Percentiles rank a stretch among this genome's conserved stretches.
phyloP scores from a whole-genome alignment of 1,140 invertebrate species.

The Zaprionus davidi region DNA sequence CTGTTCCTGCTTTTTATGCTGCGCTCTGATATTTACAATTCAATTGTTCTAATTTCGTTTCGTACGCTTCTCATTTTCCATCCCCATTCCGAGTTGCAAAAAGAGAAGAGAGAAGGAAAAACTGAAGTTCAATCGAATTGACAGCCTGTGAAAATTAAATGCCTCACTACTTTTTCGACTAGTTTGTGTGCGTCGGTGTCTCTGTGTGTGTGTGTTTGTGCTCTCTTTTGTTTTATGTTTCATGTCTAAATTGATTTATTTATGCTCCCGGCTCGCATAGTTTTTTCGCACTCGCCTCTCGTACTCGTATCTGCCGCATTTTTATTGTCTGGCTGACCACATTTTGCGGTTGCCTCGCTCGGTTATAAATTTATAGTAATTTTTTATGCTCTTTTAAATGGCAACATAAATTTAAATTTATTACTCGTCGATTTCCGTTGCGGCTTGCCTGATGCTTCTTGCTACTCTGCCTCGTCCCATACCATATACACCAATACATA shows the following conservation, averaged over 20 bases:
- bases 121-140: slow-evolving; percentile 76
- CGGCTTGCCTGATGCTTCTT: slow-evolving; percentile 24
- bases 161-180: slow-evolving; percentile 52
- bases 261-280: slow-evolving; percentile 50
- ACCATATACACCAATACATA: background rate
- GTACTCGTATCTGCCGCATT: slow-evolving; percentile 43
- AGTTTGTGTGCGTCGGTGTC: slow-evolving; percentile 16
- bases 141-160: slow-evolving; percentile 76
- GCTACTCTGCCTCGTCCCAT: background rate
- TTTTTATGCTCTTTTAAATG: slow-evolving; percentile 69
- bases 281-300: slow-evolving; percentile 13
- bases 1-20: slow-evolving; percentile 32
- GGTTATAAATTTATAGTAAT: slow-evolving; percentile 74
- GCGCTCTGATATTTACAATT: slow-evolving; percentile 77
- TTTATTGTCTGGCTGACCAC: slow-evolving; percentile 72
- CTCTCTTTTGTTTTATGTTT: slow-evolving; percentile 40
- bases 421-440: slow-evolving; percentile 69
- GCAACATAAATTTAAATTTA: slow-evolving; percentile 78
- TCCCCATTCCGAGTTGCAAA: slow-evolving; percentile 5
- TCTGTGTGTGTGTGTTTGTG: slow-evolving; percentile 10
- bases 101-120: slow-evolving; percentile 2
- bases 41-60: slow-evolving; percentile 81
- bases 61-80: slow-evolving; percentile 45
- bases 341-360: slow-evolving; percentile 65
- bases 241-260: slow-evolving; percentile 76